Percentiles rank a stretch among this genome's conserved stretches.
Evolutionary conservation across 2,888 invertebrate genomes (phyloP).

Genomic region (Dasysyrphus tricinctus): DNA sequence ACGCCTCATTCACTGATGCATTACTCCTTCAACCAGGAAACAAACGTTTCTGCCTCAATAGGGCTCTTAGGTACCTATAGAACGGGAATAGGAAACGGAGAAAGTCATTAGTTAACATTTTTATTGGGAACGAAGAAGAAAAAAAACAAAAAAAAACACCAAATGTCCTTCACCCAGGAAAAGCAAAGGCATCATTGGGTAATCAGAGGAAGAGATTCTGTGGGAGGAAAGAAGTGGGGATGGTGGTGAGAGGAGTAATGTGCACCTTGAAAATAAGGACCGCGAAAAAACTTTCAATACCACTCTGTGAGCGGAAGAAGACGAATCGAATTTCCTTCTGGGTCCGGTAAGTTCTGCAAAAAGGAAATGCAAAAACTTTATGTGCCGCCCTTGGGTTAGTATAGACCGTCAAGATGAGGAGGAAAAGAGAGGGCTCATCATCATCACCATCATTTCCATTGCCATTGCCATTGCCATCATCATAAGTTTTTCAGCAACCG

Average conservation of each 20-base stretch:
- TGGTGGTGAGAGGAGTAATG: not conserved
- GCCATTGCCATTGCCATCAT: constrained; percentile 11
- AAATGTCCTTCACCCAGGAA: constrained; percentile 65
- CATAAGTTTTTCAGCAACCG: not conserved
- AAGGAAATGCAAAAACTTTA: constrained; percentile 64
- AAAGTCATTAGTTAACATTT: constrained; percentile 54
- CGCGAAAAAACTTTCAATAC: constrained; percentile 65
- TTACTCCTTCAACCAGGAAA: not conserved
- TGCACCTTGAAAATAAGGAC: constrained; percentile 64
- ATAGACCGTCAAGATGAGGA: not conserved
- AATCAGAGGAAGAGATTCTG: not conserved
- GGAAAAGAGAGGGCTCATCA: not conserved
- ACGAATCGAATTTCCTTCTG: constrained; percentile 69
- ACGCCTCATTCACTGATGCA: constrained; percentile 31
- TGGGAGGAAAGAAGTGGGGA: not conserved
- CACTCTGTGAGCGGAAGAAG: constrained; percentile 55
- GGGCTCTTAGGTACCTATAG: not conserved
- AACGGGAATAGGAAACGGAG: constrained; percentile 22
- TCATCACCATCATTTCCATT: not conserved
- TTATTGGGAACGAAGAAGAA: constrained; percentile 20
- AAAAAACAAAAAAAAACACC: not conserved
- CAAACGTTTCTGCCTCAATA: constrained; percentile 1
- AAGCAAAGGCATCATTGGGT: not conserved
- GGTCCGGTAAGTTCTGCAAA: constrained; percentile 26
- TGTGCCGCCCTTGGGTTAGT: constrained; percentile 37